Evolutionary conservation across 1,140 invertebrate species (phyloP), one percentile per base, ranked within the genome.

Genomic region (Philopotamus ludificatus): DNA sequence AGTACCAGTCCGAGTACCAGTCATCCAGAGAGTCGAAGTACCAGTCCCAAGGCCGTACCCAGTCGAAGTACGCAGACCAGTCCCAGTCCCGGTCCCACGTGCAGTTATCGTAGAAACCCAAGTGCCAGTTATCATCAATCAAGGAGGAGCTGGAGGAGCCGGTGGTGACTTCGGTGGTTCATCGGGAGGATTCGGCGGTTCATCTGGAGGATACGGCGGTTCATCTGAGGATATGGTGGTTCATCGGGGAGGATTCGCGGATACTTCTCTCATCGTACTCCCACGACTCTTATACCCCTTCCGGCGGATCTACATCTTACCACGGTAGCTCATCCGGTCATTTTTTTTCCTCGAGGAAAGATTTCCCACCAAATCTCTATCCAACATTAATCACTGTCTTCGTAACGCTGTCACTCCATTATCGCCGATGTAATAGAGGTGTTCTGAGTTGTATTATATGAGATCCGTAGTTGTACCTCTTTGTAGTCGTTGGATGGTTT

Each of bases 31-130:
- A 54, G 64, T 70, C 20, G 64, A 70, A 41, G 64, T 70, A 4
- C 74, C 72, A 39, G 72, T 77, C 20, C 74, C 76, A 10, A 70
- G 73, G 34, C 71, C 72, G 10, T 74, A 75, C 64, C 75, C 76
- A 49, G 72, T 75, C 18, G 70, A 73, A 28, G 74, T 77, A 8
- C 71, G 72, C 68, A 74, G 73, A 45, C 71, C 75, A 25, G 72
- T 76, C 12, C 72, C 75, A 73, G 74, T 81, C 70, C 61, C 77
- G 72, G 49, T 74, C 63, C 80, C 73, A 60, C 78, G 77, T 72
- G 57, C 77, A 70, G 72, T 79, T 44, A 72, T 76, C 49, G 73
- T 84, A 7, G 80, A 83, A 65, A 82, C 82, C 47, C 76, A 78
- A 7, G 77, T 81, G 20, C 80, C 80, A 12, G 75, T 83, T 4